phyloP scores from a whole-genome alignment of 2,797 vertebrate species.

The Acanthiza pusilla region DNA sequence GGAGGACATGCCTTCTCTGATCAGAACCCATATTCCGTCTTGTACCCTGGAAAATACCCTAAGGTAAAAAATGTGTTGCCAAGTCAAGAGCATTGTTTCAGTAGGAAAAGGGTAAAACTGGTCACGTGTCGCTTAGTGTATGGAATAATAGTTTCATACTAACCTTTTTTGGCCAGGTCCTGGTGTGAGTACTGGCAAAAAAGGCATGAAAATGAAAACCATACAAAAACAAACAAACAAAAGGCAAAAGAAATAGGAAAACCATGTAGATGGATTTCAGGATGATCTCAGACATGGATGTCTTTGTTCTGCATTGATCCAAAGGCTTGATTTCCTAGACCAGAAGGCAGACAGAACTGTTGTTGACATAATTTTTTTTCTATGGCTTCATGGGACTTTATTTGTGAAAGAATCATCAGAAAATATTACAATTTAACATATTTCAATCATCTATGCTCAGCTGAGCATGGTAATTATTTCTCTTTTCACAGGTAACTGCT shows the following conservation, averaged over 20 bases:
- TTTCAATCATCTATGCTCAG: neutral
- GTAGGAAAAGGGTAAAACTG: neutral
- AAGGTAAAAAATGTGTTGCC: neutral
- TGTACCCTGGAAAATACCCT: neutral
- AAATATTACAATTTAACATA: neutral
- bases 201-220: neutral
- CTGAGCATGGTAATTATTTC: neutral
- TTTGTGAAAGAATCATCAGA: neutral
- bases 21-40: neutral
- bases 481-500: neutral
- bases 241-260: neutral
- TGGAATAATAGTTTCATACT: neutral
- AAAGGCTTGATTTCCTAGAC: neutral
- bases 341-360: neutral
- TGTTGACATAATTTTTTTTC: neutral
- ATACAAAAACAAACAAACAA: neutral
- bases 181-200: neutral
- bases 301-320: neutral
- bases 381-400: neutral
- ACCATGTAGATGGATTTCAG: neutral
- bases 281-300: neutral
- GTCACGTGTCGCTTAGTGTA: rapidly evolving
- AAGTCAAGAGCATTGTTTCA: neutral
- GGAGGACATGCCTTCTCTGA: neutral
- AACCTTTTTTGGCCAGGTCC: neutral